Evolutionary conservation across 2,888 invertebrate species (phyloP), one percentile per base, ranked within the genome.

Genomic region (Danaus chrysippus): DNA sequence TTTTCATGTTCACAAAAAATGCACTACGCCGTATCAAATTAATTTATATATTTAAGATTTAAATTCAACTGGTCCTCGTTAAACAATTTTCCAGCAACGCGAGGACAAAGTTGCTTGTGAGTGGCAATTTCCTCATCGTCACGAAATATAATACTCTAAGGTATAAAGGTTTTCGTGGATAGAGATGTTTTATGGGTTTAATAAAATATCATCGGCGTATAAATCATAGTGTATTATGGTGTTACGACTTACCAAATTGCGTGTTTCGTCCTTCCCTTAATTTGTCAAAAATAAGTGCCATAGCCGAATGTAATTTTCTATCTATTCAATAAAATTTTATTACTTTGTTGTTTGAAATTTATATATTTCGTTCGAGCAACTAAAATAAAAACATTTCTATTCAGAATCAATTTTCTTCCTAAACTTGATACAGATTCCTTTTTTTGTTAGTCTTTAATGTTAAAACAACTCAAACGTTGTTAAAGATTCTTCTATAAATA

Each of bases 131-230:
- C 77, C 77, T 81, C 78, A 74, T 73, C 74, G 73, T 69, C 72
- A 68, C 70, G 76, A 71, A 76, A 76, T 78, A 78, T 78, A 79
- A 79, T 79, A 74, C 77, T 73, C 73, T 70, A 70, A 73, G 70
- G 76, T 73, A 77, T 75, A 78, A 79, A 76, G 72, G 75, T 77
- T 70, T 76, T 75, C 71, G 70, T 74, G 75, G 75, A 74, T 76
- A 70, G 71, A 75, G 77, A 80, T 84, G 77, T 78, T 87, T 87
- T 84, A 87, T 84, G 71, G 76, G 75, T 70, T 73, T 82, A 79
- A 84, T 86, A 87, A 86, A 85, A 86, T 81, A 83, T 82, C 74
- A 81, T 80, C 75, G 77, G 71, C 69, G 65, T 74, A 86, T 87
- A 86, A 86, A 87, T 87, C 83, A 85, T 69, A 67, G 63, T 68